Conservation (phyloP, 2,888 invertebrate genomes). For the Nomada flava region DNA sequence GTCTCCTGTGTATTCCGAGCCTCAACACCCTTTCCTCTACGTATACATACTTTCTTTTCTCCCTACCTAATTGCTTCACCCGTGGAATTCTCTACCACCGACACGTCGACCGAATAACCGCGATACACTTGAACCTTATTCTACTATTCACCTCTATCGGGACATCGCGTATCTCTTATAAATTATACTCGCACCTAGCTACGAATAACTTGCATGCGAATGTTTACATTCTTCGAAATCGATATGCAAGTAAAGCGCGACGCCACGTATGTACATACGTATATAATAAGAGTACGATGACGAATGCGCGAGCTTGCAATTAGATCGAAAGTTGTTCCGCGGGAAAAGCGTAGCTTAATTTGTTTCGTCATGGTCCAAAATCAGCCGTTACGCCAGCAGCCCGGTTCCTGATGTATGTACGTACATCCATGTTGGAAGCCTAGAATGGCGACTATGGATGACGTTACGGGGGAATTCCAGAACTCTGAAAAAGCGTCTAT, state of each 20-base stretch:
- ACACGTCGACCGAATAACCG: conserved; percentile 10
- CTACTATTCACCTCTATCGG: background rate
- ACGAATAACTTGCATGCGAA: conserved; percentile 1
- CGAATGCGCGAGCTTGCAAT: conserved; percentile 15
- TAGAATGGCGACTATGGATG: conserved; percentile 52
- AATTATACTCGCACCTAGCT: background rate
- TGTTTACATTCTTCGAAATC: conserved; percentile 32
- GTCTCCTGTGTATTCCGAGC: conserved; percentile 22
- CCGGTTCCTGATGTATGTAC: background rate
- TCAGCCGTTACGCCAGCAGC: conserved; percentile 48
- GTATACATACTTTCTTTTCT: conserved; percentile 7
- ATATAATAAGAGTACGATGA: background rate
- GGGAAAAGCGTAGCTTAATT: conserved; percentile 24
- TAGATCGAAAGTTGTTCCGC: conserved; percentile 9
- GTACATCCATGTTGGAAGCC: conserved; percentile 6
- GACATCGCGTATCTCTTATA: background rate
- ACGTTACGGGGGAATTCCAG: conserved; percentile 73
- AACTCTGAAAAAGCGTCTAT: conserved; percentile 53
- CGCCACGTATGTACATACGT: conserved; percentile 37
- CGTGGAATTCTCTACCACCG: conserved; percentile 11
- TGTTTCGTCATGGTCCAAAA: conserved; percentile 55
- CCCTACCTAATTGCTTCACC: background rate
- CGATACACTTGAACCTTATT: conserved; percentile 10
- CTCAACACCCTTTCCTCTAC: conserved; percentile 7
- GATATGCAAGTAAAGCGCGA: conserved; percentile 3